Evolutionary conservation across 2,113 vertebrate genomes (phyloP), one percentile per base, ranked within the genome.

Genomic region (Dromas ardeola): DNA sequence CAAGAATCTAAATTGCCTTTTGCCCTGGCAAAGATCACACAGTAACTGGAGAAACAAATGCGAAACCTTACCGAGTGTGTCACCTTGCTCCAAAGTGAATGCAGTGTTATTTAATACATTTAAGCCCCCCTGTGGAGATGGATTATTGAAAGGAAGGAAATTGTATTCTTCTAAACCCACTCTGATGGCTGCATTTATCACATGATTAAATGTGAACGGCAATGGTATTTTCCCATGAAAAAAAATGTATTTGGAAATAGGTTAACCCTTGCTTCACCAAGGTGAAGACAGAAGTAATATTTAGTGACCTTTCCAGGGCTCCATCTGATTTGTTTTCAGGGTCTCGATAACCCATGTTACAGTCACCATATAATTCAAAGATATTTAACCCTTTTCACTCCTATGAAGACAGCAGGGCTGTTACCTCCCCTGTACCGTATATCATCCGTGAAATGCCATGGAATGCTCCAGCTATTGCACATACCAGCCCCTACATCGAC

Each of bases 91-190:
- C 53, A 94, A 89, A 94, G 85, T 94, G 93, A 90, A 80, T 73
- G 92, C 88, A 53, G 73, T 45, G 65, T 90, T 96, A 96, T 96
- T 97, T 97, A 96, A 97, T 96, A 83, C 43, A 29, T 96, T 93
- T 72, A 81, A 94, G 52, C 52, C 80, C 76, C 58, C n/a, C 74
- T 49, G 26, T 53, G 70, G 73, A 93, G 85, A 88, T 27, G 52
- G 87, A 93, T 95, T 94, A 92, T 94, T 92, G 92, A 96, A 94
- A 95, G 67, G 91, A 93, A 94, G 93, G 96, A 94, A 97, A 97
- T 80, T 91, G 83, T 97, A 89, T 97, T 93, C 93, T 95, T 89
- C 95, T 88, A 79, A 94, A 94, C 90, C 82, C 76, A 36, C 92
- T 92, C 56, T 90, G 97, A 94, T 82, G 82, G 81, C 79, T 82